Percentiles rank a stretch among this genome's conserved stretches.
These are phyloP conservation scores for Otis tarda DNA, from an alignment of 2,113 vertebrate genomes.

Conservation along the genomic window DNA sequence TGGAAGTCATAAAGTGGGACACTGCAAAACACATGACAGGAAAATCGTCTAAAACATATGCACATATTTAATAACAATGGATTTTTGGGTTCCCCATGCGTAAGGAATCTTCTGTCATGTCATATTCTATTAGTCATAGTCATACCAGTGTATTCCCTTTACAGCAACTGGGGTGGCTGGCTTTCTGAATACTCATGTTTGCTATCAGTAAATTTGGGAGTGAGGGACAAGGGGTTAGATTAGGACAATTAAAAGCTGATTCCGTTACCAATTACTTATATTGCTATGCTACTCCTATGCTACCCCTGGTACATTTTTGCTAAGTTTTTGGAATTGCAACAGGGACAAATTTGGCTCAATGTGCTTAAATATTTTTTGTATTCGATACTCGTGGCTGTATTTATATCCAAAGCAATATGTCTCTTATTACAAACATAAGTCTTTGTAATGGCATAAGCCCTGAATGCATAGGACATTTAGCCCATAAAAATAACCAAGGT, in stretches of 20 bases:
- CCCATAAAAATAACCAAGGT: slow-evolving; percentile 62
- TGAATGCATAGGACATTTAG: slow-evolving; percentile 60
- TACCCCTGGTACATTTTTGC: neutral
- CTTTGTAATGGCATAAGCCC: slow-evolving; percentile 45
- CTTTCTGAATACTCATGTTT: neutral
- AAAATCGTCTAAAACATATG: neutral
- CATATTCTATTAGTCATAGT: neutral
- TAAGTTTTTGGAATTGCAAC: slow-evolving; percentile 5
- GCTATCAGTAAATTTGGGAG: neutral
- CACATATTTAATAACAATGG: neutral
- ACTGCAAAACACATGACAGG: neutral
- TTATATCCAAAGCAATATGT: slow-evolving; percentile 64
- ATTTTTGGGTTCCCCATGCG: neutral
- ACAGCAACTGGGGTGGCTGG: neutral
- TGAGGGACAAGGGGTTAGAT: neutral
- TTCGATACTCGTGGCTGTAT: neutral
- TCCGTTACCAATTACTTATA: neutral
- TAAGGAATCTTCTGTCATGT: neutral
- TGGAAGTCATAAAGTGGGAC: neutral
- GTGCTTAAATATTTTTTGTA: slow-evolving; percentile 43
- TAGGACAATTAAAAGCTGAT: slow-evolving; percentile 10
- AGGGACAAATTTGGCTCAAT: slow-evolving; percentile 31
- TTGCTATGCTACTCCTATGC: neutral
- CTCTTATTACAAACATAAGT: slow-evolving; percentile 69
- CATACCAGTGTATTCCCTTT: neutral